Base-by-base conservation (phyloP, 1,140 invertebrate genomes). In the Pogonomyrmex barbatus region DNA sequence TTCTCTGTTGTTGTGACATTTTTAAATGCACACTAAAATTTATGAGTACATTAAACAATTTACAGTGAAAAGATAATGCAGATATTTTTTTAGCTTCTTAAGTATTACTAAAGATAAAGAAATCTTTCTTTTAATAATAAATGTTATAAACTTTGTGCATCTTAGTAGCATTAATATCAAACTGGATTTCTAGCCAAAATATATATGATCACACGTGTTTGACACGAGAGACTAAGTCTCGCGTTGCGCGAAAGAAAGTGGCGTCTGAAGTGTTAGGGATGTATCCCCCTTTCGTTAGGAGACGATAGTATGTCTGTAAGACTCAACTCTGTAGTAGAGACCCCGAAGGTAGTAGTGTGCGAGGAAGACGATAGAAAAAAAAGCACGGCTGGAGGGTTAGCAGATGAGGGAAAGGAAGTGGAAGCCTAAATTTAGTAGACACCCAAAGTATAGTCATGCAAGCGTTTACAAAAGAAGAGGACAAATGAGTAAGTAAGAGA, bases 371-470 rank as follows among this genome's bases (percentile, higher is more conserved):
- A 54, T 24, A 58, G 54, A 60, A 56, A 84, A 67, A 87, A 77
- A 76, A 65, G 47, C 30, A 30, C 73, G 10, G 36, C 12, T 67
- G 39, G 30, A 47, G 2, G 39, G 42, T 24, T 24, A 24, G 0
- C 24, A 30, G 42, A 67, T 5, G 36, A 73, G n/a, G 82, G 17
- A 68, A 63, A 65, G 65, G 47, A 88, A 62, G 78, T 54, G 62
- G 76, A 65, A 91, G 85, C 91, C 91, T 92, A 92, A 93, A 93
- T 93, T 93, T 93, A 93, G 83, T 91, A 89, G 91, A 92, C 63
- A 73, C 52, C 86, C 77, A 87, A 88, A 88, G 87, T 91, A 85
- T 89, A 87, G 84, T 88, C 88, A 56, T 78, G 70, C 86, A 67
- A 81, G 77, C 71, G 86, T 86, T 62, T 50, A 79, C 62, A 79